A percentile compares a stretch with the other conserved stretches of the same genome.
Conservation (phyloP, 1,140 invertebrate species). For the Drosophila dunni region DNA sequence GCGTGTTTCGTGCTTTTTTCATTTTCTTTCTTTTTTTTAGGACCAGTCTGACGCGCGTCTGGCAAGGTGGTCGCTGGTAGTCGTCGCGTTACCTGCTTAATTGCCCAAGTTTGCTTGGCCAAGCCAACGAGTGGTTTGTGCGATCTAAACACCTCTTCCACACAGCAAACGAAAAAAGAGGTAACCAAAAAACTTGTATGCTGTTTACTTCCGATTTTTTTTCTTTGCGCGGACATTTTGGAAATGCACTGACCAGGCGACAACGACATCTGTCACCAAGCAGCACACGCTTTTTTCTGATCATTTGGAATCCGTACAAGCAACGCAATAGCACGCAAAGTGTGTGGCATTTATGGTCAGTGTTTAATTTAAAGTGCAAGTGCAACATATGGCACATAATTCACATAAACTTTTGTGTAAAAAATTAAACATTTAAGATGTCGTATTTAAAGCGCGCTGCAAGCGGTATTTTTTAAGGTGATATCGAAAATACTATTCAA, state of each 20-base stretch:
- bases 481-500: not conserved
- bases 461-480: not conserved
- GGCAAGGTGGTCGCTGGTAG: slow-evolving; percentile 46
- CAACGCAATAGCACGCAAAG: slow-evolving; percentile 40
- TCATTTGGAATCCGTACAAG: slow-evolving; percentile 79
- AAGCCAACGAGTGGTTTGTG: slow-evolving; percentile 15
- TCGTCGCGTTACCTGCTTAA: slow-evolving; percentile 62
- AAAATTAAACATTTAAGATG: not conserved
- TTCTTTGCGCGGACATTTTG: slow-evolving; percentile 63
- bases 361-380: slow-evolving; percentile 8
- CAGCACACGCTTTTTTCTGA: slow-evolving; percentile 70
- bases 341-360: slow-evolving; percentile 57
- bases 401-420: not conserved
- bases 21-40: slow-evolving; percentile 37
- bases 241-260: slow-evolving; percentile 53
- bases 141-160: slow-evolving; percentile 67
- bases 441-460: not conserved
- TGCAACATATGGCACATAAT: slow-evolving; percentile 50
- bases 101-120: slow-evolving; percentile 39
- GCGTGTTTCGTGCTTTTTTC: slow-evolving; percentile 52
- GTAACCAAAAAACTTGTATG: slow-evolving; percentile 27
- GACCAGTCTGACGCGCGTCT: slow-evolving; percentile 72
- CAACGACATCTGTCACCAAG: slow-evolving; percentile 61
- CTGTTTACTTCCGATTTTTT: slow-evolving; percentile 80
- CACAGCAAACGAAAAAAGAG: slow-evolving; percentile 3